Evolutionary conservation across 1,140 invertebrate species (phyloP), one percentile per base, ranked within the genome.

Genomic region (Leucophenga varia): DNA sequence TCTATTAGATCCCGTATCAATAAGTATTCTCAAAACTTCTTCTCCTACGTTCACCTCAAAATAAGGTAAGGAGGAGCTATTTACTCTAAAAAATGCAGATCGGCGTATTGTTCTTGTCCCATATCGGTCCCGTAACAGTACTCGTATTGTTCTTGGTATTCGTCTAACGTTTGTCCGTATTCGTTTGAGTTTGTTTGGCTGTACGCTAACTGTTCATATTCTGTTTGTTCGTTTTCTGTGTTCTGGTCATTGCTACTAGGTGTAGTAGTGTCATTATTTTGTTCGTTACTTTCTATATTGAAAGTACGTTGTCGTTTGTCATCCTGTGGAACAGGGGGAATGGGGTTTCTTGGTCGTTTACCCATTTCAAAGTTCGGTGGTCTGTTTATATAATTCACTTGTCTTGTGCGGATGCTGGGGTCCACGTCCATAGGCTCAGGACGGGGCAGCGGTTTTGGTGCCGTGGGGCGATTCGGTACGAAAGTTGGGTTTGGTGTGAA

Each of bases 381-480:
- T 42, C 43, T 48, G 10, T 57, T 50, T 40, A 49, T 53, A 20
- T 57, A 57, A 28, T 57, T 47, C 2, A 54, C 38, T 16, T 20
- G 9, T 28, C 28, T 44, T 31, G 50, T 39, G 4, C 31, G 37
- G 7, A 57, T 42, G 19, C 28, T 48, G 35, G 34, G 8, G 28
- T 54, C 52, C 2, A 47, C 40, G 7, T 54, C 47, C 47, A 57
- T 54, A 6, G 55, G 52, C 20, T 48, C 47, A 32, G 52, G 43
- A 10, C 7, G 3, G 2, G 43, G 50, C 32, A 37, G 44, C 7
- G 47, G 47, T 36, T 48, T 48, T 13, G 47, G 38, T 8, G 3
- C 43, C 13, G n/a, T 9, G 18, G 45, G 37, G 18, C 45, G n/a
- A n/a, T n/a, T n/a, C n/a, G 18, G 42, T 22, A 22, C 18, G 17